Evolutionary conservation across 92 coral and sea anemone genomes (phyloP).

Genomic region (Porites cylindrica): DNA sequence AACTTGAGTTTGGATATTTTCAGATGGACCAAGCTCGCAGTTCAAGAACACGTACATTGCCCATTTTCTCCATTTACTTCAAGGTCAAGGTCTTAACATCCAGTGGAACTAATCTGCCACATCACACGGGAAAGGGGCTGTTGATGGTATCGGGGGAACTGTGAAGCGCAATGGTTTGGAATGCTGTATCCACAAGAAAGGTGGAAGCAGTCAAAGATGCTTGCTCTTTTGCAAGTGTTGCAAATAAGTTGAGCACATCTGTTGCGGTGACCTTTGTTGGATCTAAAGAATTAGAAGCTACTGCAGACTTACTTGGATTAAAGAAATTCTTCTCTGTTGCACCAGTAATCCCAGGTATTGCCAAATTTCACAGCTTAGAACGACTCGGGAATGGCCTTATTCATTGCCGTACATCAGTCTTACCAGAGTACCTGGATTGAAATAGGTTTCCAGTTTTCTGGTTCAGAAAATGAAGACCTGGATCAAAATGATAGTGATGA

Average conservation of each 20-base stretch:
- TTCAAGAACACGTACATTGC: slow-evolving; percentile 69
- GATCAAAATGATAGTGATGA: slow-evolving; percentile 41
- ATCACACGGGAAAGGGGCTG: slow-evolving; percentile 69
- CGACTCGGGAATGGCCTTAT: slow-evolving; percentile 56
- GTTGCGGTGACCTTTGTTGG: slow-evolving; percentile 39
- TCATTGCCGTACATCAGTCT: slow-evolving; percentile 45
- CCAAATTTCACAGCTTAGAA: slow-evolving; percentile 62
- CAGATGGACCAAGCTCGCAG: slow-evolving; percentile 78
- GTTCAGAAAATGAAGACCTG: slow-evolving; percentile 19
- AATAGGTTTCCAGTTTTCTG: slow-evolving; percentile 41
- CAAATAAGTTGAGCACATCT: slow-evolving; percentile 49
- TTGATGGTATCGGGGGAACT: slow-evolving; percentile 69
- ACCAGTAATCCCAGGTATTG: slow-evolving; percentile 56
- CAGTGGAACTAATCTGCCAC: slow-evolving; percentile 73
- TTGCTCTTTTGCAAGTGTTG: slow-evolving; percentile 58
- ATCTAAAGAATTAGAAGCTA: slow-evolving; percentile 29
- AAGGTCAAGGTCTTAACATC: too few species aligned
- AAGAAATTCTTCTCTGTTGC: slow-evolving; percentile 40
- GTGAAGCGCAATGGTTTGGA: slow-evolving; percentile 62
- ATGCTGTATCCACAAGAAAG: slow-evolving; percentile 59
- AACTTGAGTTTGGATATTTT: slow-evolving; percentile 54
- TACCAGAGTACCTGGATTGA: slow-evolving; percentile 49
- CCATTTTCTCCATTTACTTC: slow-evolving; percentile 54
- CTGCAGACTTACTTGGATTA: slow-evolving; percentile 34
- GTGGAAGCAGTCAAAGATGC: slow-evolving; percentile 53